Conservation (phyloP, 1,140 invertebrate species). For the Carcinoscorpius rotundicauda region DNA sequence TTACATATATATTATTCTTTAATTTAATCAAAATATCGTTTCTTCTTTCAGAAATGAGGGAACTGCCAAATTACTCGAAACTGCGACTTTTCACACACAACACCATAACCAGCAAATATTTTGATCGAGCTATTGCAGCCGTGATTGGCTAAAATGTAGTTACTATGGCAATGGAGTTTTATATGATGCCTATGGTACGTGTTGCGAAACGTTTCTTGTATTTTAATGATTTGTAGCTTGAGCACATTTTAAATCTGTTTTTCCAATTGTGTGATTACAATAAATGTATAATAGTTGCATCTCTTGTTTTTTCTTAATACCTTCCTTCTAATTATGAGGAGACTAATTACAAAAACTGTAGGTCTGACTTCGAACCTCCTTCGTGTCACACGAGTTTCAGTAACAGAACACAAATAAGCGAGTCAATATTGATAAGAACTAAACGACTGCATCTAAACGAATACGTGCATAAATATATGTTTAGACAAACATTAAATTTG, state of each 20-base stretch:
- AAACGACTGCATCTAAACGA: no score
- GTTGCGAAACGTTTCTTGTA: background rate
- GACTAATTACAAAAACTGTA: no score
- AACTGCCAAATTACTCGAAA: slow-evolving; percentile 82
- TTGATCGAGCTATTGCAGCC: slow-evolving; percentile 95
- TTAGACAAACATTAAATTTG: no score
- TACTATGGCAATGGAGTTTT: slow-evolving; percentile 99
- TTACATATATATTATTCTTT: no score
- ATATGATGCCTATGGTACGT: slow-evolving; percentile 83
- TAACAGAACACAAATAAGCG: no score
- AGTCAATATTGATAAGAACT: no score
- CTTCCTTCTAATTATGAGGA: no score
- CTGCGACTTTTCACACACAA: slow-evolving; percentile 85
- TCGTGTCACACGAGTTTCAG: no score
- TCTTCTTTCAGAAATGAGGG: slow-evolving; percentile 68
- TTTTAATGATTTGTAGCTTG: no score
- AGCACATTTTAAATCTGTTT: no score
- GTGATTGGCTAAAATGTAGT: slow-evolving; percentile 98
- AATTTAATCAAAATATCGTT: slow-evolving; percentile 2
- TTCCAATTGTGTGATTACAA: slow-evolving; percentile 7
- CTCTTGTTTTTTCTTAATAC: background rate
- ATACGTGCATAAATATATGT: no score
- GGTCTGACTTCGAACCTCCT: no score
- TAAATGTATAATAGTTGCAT: slow-evolving; percentile 13
- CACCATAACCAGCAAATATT: slow-evolving; percentile 97